A percentile compares a stretch with the other conserved stretches of the same genome.
Evolutionary conservation across 2,113 vertebrate species (phyloP).

Genomic region (Labrus mixtus): DNA sequence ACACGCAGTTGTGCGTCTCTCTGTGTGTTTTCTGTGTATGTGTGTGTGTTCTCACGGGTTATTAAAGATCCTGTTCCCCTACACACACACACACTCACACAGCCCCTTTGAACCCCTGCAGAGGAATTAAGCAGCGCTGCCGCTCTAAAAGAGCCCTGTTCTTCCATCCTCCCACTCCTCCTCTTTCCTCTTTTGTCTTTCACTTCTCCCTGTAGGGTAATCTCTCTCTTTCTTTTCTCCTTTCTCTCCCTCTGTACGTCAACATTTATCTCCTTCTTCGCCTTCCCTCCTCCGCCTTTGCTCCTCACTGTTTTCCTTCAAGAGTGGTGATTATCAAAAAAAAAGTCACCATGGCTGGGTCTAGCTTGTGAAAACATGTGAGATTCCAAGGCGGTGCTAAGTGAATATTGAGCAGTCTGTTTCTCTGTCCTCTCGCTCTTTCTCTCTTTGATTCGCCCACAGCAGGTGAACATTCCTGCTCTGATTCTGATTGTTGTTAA

Average conservation of each 20-base stretch:
- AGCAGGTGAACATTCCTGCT: conserved; percentile 62
- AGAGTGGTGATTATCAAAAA: conserved; percentile 63
- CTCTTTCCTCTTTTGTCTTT: conserved; percentile 75
- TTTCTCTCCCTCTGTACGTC: conserved; percentile 34
- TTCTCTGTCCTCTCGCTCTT: conserved; percentile 31
- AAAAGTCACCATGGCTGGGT: conserved; percentile 51
- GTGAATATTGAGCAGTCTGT: conserved; percentile 56
- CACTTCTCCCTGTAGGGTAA: conserved; percentile 71
- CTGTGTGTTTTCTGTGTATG: conserved; percentile 11
- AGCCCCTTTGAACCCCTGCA: conserved; percentile 79
- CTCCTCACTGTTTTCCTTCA: conserved; percentile 51
- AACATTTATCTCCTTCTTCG: conserved; percentile 10
- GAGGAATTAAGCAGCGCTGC: conserved; percentile 79
- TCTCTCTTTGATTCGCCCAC: conserved; percentile 56
- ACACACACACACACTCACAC: conserved; percentile 45
- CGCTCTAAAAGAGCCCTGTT: conserved; percentile 65
- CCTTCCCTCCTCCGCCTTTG: conserved; percentile 32
- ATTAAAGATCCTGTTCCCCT: conserved; percentile 72
- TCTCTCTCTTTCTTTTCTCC: conserved; percentile 32
- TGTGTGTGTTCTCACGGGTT: conserved; percentile 65
- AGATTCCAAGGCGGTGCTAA: conserved; percentile 53
- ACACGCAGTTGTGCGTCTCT: conserved; percentile 5
- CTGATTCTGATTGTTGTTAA: conserved; percentile 63
- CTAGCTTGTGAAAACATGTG: conserved; percentile 42
- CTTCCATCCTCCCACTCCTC: conserved; percentile 76